Evolutionary conservation across 1,140 invertebrate species (phyloP), one percentile per base, ranked within the genome.

Genomic region (Zaprionus gabonicus): DNA sequence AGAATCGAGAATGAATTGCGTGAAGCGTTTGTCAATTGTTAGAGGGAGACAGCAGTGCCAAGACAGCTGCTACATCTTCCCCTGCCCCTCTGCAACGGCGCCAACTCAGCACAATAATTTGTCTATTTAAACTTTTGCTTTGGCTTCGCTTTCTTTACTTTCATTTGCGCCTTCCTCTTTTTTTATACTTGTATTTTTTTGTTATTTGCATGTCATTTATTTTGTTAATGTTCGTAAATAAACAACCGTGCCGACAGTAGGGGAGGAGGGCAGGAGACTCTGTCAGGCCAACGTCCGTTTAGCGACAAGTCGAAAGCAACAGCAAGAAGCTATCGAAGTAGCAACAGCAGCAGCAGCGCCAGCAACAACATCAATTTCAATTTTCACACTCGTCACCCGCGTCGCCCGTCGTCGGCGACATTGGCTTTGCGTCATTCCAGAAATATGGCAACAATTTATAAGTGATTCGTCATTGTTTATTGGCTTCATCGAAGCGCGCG

Each of bases 391-490:
- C 56, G 76, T 41, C 46, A 41, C 56, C 63, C 20, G 12, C 31
- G 13, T 41, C 38, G 28, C 17, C 46, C 20, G 1, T 25, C 10
- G n/a, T 7, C 46, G 4, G 5, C 20, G 20, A 51, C n/a, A 23
- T 51, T 51, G n/a, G n/a, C 46, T 51, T 78, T 73, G 57, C 36
- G 70, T 63, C 51, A 64, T 66, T 62, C 23, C 68, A 80, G 60
- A 88, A 88, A 90, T 88, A 90, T 88, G 78, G 78, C 84, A 78
- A 88, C 84, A 88, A 88, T 88, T 88, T 88, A 88, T 88, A 88
- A 88, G 84, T 88, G 84, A 88, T 88, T 81, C 85, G 80, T 88
- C 85, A 90, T 84, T 90, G 85, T 88, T 88, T 88, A 88, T 88
- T 88, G 85, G 85, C 85, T 84, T 69, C 85, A 81, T 88, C 85